Evolutionary conservation across 2,113 vertebrate genomes (phyloP).

Genomic region (Panthera uncia): DNA sequence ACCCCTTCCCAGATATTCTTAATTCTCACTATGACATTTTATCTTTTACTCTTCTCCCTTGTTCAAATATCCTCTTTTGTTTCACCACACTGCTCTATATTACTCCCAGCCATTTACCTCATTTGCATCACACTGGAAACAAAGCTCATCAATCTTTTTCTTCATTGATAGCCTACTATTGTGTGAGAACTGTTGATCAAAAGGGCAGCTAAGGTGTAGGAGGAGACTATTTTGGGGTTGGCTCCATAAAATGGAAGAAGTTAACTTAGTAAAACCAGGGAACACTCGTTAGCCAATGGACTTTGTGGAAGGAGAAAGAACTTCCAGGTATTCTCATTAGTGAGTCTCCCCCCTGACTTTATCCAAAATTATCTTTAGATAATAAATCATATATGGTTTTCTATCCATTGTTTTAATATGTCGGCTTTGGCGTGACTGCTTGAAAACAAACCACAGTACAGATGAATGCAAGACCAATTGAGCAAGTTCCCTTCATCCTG

Average conservation of each 20-base stretch:
- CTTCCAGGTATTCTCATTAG: background rate
- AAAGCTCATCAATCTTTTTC: too few relatives aligned
- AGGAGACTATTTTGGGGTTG: background rate
- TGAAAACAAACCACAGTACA: background rate
- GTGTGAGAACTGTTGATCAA: background rate
- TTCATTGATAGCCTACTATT: background rate
- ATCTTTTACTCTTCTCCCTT: background rate
- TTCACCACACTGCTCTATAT: background rate
- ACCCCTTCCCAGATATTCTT: fast-evolving
- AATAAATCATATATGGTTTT: background rate
- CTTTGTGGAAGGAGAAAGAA: background rate
- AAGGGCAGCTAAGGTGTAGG: background rate
- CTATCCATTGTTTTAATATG: background rate
- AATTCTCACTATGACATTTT: background rate
- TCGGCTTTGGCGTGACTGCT: background rate
- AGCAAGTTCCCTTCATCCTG: background rate
- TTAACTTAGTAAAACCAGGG: background rate
- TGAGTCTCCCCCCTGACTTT: background rate
- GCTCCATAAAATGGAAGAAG: background rate
- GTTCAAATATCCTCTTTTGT: background rate
- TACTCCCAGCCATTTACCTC: background rate
- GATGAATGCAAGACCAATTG: background rate
- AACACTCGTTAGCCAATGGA: background rate
- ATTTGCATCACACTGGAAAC: background rate
- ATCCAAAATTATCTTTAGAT: background rate